Percentiles rank a stretch among this genome's conserved stretches.
These are phyloP conservation scores for Syngnathus scovelli DNA, from an alignment of 2,113 vertebrate genomes.

Conservation along the genomic window DNA sequence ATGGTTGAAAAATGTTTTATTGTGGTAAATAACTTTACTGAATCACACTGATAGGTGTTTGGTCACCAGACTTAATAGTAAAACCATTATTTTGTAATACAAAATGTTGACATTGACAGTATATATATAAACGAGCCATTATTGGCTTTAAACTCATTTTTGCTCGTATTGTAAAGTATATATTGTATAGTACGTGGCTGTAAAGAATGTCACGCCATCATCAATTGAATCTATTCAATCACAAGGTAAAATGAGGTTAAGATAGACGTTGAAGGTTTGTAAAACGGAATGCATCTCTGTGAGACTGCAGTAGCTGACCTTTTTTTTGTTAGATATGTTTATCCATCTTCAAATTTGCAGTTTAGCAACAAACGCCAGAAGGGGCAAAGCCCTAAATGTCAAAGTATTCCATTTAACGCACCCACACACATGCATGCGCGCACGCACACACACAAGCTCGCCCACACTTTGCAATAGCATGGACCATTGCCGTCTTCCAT, in stretches of 20 bases:
- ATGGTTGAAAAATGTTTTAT: background rate
- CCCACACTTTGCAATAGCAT: conserved; percentile 15
- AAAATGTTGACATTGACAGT: no score
- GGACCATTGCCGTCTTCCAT: conserved; percentile 40
- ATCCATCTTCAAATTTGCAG: background rate
- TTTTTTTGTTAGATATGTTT: no score
- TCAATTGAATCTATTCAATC: no score
- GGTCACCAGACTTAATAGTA: background rate
- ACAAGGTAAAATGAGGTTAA: no score
- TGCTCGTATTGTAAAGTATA: no score
- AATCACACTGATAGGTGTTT: background rate
- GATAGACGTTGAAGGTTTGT: no score
- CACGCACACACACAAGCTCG: background rate
- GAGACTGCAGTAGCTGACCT: no score
- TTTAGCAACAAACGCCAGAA: background rate
- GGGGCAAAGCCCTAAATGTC: background rate
- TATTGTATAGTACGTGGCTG: no score
- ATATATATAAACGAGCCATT: no score
- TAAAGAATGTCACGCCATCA: no score
- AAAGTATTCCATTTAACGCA: conserved; percentile 21
- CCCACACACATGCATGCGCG: background rate
- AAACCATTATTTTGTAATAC: background rate
- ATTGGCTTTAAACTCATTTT: no score
- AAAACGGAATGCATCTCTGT: no score
- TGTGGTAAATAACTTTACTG: background rate